phyloP scores from a whole-genome alignment of 2,113 vertebrate genomes.

The Diphyllodes magnificus region DNA sequence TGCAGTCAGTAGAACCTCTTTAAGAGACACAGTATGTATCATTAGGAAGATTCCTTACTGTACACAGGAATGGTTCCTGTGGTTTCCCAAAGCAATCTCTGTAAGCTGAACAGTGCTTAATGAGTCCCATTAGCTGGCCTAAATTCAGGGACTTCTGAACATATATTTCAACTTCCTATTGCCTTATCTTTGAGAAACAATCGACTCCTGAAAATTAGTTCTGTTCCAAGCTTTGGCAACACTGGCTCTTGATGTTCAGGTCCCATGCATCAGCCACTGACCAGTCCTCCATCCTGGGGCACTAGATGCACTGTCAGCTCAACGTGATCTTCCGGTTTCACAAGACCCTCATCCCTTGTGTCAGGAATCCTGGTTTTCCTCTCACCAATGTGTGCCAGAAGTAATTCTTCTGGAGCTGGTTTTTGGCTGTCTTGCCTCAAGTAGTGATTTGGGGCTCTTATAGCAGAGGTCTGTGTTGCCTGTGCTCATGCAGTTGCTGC shows the following conservation, averaged over 20 bases:
- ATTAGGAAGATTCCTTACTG: not conserved
- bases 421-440: not conserved
- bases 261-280: not conserved
- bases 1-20: not conserved
- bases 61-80: not conserved
- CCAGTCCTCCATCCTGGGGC: not conserved
- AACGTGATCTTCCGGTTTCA: not conserved
- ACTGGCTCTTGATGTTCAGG: not conserved
- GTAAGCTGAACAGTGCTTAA: not conserved
- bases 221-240: not conserved
- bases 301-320: not conserved
- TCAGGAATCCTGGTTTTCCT: not conserved
- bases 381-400: not conserved
- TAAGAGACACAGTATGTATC: not conserved
- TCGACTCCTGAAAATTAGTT: not conserved
- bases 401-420: not conserved
- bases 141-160: not conserved
- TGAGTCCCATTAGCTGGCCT: not conserved
- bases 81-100: not conserved
- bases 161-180: not conserved
- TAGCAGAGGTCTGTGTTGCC: not conserved
- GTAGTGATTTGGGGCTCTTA: not conserved
- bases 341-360: not conserved
- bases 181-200: not conserved
- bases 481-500: not conserved